phyloP scores from a whole-genome alignment of 2,888 invertebrate species.

The Ernsta delagoae region DNA sequence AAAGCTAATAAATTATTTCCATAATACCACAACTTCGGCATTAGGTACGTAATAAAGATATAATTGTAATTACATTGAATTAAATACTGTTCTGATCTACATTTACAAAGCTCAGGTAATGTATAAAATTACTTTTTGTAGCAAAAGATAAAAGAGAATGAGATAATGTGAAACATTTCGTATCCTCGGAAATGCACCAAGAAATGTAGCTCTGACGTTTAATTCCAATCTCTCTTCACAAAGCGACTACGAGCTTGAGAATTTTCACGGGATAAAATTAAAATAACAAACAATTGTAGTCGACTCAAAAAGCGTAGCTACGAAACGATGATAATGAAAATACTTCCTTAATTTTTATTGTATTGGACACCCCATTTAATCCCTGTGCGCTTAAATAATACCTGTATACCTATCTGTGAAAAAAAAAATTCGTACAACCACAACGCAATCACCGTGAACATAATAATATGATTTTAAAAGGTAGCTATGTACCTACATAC shows the following conservation, averaged over 20 bases:
- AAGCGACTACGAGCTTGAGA: slow-evolving; percentile 7
- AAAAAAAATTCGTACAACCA: not conserved
- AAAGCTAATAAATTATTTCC: no score
- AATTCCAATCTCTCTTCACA: slow-evolving; percentile 25
- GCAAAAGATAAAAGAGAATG: slow-evolving; percentile 2
- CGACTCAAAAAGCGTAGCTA: slow-evolving; percentile 11
- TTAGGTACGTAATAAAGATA: no score
- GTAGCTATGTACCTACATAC: no score
- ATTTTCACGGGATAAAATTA: slow-evolving; percentile 26
- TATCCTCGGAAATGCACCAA: slow-evolving; percentile 9
- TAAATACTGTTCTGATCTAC: not conserved
- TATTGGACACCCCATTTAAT: not conserved
- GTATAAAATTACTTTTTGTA: not conserved
- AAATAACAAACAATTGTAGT: slow-evolving; percentile 22
- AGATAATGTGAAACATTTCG: slow-evolving; percentile 14
- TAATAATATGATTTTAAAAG: not conserved
- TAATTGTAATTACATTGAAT: no score
- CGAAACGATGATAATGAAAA: slow-evolving; percentile 9
- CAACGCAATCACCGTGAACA: not conserved
- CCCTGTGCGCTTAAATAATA: not conserved
- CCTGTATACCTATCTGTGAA: not conserved
- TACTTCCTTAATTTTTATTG: not conserved
- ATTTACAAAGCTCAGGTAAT: no score
- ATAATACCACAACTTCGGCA: no score
- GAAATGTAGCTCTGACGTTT: slow-evolving; percentile 15